Conservation (phyloP, 2,113 vertebrate species). For the Hippopotamus amphibius region DNA sequence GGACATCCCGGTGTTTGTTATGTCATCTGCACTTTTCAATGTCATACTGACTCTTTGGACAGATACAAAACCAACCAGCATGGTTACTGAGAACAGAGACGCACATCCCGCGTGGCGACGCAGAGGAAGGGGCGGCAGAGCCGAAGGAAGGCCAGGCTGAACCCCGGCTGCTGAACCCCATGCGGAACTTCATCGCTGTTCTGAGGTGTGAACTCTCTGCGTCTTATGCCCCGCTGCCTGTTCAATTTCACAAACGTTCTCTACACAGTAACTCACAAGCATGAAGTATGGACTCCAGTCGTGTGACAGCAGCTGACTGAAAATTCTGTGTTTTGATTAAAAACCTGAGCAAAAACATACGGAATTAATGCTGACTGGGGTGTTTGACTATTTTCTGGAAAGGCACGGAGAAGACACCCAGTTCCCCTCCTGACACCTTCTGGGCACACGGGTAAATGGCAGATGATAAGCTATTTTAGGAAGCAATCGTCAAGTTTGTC, state of each 20-base stretch:
- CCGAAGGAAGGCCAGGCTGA: rapidly evolving
- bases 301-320: rapidly evolving
- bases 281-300: rapidly evolving
- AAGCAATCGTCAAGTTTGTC: neutral
- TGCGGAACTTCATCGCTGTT: rapidly evolving
- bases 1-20: neutral
- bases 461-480: neutral
- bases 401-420: neutral
- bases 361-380: neutral
- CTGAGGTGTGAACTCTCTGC: rapidly evolving
- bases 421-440: neutral
- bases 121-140: too few relatives aligned
- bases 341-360: neutral
- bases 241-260: rapidly evolving
- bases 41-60: neutral
- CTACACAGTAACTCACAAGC: rapidly evolving
- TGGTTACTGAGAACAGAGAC: neutral
- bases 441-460: rapidly evolving
- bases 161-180: neutral
- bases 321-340: neutral
- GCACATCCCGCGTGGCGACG: rapidly evolving
- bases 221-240: rapidly evolving
- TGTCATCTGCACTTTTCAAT: neutral
- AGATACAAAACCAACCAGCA: neutral
- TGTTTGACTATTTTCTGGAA: neutral